Base-by-base conservation (phyloP, 2,797 vertebrate species). In the Meriones psammophilus region DNA sequence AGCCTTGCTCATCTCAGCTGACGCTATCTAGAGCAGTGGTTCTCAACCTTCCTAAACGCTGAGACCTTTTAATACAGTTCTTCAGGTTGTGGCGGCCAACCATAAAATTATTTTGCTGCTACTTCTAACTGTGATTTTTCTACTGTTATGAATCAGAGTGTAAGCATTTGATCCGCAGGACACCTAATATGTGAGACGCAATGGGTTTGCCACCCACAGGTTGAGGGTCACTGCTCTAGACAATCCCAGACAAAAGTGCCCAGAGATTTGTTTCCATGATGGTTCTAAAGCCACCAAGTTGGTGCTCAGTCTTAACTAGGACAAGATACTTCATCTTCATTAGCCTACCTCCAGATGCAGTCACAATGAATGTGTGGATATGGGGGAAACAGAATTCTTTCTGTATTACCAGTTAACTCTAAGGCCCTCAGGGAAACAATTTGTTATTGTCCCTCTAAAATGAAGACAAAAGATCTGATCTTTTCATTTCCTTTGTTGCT, bases 381-480 rank as follows among this genome's bases (percentile, higher is more conserved):
- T 62, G 26, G 30, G 14, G 8, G 1, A 8, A 7, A 78, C 6
- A 15, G 7, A 62, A 33, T 46, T 64, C 9, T 46, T 26, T 62
- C 20, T 58, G 18, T n/a, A 76, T 42, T 0, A 68, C 24, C 17
- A 68, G 39, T 46, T n/a, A 66, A 87, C 80, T 86, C 62, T 58
- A 80, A 89, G 88, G 28, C 15, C 20, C 28, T 83, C 4, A 6
- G 20, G 36, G 28, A 80, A 76, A 30, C 42, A 66, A 54, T 62
- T 22, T 94, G 30, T 76, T 62, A 89, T 73, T 62, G 76, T 92
- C 33, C 56, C 30, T 85, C n/a, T 84, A 84, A 74, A 92, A 80
- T 66, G 7, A 92, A 94, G 93, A 81, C 22, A 80, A 76, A 30
- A 78, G 15, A 68, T 71, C 14, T 28, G 9, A 92, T 36, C 28